A percentile compares a stretch with the other conserved stretches of the same genome.
These are phyloP conservation scores for Rhorus exstirpatorius DNA, from an alignment of 2,888 invertebrate genomes.

Conservation along the genomic window DNA sequence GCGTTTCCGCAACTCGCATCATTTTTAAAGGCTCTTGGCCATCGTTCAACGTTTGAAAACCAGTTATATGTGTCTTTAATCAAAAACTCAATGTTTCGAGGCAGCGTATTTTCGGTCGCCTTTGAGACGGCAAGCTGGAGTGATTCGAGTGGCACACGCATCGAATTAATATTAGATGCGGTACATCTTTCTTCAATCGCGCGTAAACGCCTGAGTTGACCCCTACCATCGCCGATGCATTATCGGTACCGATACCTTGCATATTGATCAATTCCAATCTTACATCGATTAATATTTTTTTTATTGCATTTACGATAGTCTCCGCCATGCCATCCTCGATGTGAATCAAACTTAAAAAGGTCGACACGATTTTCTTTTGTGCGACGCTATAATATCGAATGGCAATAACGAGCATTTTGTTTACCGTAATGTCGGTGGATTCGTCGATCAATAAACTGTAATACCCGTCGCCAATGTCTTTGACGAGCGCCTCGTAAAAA, in stretches of 20 bases:
- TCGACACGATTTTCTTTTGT: no score
- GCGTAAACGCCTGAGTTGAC: constrained; percentile 80
- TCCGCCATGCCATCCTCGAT: no score
- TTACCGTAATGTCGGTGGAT: no score
- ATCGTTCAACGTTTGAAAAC: constrained; percentile 67
- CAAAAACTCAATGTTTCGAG: constrained; percentile 78
- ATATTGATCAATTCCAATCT: constrained; percentile 70
- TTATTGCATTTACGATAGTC: constrained; percentile 7
- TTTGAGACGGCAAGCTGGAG: constrained; percentile 77
- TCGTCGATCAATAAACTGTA: no score
- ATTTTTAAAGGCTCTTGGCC: constrained; percentile 73
- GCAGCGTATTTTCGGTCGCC: constrained; percentile 70
- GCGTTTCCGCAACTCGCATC: constrained; percentile 71
- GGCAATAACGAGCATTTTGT: no score
- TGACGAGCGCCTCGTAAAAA: no score
- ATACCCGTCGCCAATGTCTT: no score
- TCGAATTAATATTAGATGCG: constrained; percentile 75
- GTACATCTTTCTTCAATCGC: constrained; percentile 76
- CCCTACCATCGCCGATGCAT: constrained; percentile 81
- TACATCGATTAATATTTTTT: constrained; percentile 5
- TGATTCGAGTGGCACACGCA: constrained; percentile 81
- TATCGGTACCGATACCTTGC: constrained; percentile 81
- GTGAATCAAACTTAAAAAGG: no score
- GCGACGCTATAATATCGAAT: no score
- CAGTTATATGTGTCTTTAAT: constrained; percentile 69